Evolutionary conservation across 1,140 invertebrate genomes (phyloP), one percentile per base, ranked within the genome.

Genomic region (Bombyx mandarina): DNA sequence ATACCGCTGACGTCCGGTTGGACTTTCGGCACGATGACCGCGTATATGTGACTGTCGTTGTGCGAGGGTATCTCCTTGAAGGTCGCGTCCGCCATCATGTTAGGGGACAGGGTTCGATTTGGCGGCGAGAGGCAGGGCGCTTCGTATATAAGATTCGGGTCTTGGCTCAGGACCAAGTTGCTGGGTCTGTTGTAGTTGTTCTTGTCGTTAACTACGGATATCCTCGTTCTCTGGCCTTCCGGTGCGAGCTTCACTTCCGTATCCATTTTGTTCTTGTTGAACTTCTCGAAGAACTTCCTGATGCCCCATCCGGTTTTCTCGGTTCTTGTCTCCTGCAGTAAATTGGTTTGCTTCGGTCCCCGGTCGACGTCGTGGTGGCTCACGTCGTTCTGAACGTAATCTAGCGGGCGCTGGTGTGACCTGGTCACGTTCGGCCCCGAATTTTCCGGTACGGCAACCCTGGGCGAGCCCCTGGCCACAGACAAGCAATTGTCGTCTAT

Each of bases 301-400:
- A 88, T 75, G 3, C 80, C 80, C 80, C 82, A 88, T 69, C 79
- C 84, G 0, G 78, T 73, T 67, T 86, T 84, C 43, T 88, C 85
- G 0, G 70, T 56, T 69, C 78, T 88, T 0, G 75, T 61, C 12
- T 86, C 81, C 59, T 80, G 77, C 4, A 77, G 64, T 2, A 88
- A 50, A 58, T 88, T 88, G 0, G 82, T 88, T 52, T 82, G 69
- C 66, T 88, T 87, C 0, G 76, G 79, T 2, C 63, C 70, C 57
- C 76, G 68, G 2, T 81, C 85, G 59, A 91, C 91, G 9, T 91
- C 90, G 59, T 91, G 89, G 58, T 91, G 79, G 57, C 89, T 91
- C n/a, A 94, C 93, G 12, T 92, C 92, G 72, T 95, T 95, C 69
- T 93, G 94, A 0, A 95, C 88, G 64, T 93, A 95, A 0, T 93